Percentiles rank a stretch among this genome's conserved stretches.
These are phyloP conservation scores for Sitophilus oryzae DNA, from an alignment of 1,140 invertebrate genomes.

Conservation along the genomic window DNA sequence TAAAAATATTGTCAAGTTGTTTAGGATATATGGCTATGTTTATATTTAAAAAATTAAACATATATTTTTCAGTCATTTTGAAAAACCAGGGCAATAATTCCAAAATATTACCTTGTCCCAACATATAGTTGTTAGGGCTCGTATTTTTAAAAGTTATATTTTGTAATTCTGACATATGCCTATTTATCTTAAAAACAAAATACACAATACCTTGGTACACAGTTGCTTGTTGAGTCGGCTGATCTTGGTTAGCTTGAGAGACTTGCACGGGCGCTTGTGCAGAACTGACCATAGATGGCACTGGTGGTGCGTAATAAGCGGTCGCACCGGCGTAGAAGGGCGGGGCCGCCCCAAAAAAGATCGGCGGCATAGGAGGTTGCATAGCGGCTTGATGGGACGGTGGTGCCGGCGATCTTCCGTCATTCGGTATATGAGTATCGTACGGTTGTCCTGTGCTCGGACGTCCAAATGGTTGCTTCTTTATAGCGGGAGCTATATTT, in stretches of 20 bases:
- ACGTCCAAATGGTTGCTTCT: constrained; percentile 64
- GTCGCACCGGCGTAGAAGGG: constrained; percentile 39
- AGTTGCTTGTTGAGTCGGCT: constrained; percentile 35
- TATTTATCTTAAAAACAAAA: not conserved
- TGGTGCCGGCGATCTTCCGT: constrained; percentile 17
- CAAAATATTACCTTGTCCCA: no score
- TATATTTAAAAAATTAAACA: no score
- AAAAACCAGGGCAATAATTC: no score
- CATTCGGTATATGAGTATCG: constrained; percentile 49
- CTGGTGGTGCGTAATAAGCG: constrained; percentile 35
- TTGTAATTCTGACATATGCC: not conserved
- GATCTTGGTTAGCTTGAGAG: constrained; percentile 27
- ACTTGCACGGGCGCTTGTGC: constrained; percentile 13
- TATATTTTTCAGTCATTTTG: no score
- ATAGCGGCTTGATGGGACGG: constrained; percentile 6
- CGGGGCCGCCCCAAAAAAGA: constrained; percentile 33
- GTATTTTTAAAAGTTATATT: no score
- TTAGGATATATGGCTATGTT: no score
- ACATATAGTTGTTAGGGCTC: no score
- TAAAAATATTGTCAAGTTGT: no score
- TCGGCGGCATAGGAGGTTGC: constrained; percentile 33
- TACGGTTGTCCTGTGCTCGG: constrained; percentile 10
- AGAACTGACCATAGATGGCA: not conserved
- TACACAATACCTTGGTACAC: constrained; percentile 39
- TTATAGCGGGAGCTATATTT: constrained; percentile 86